A percentile compares a stretch with the other conserved stretches of the same genome.
These are phyloP conservation scores for Brassicogethes aeneus DNA, from an alignment of 2,888 invertebrate species.

Conservation along the genomic window DNA sequence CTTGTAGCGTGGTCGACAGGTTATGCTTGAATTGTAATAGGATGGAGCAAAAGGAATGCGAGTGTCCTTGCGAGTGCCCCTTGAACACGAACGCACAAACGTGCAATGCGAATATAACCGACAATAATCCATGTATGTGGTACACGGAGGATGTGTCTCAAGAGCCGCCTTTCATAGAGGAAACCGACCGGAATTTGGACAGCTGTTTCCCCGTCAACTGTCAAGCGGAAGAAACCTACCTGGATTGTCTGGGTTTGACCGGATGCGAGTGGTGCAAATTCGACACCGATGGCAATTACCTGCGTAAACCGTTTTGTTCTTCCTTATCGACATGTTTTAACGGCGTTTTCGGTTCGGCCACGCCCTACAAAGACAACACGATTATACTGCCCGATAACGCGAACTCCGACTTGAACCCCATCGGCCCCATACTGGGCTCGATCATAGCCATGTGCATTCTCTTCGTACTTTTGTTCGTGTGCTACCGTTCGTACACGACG, in stretches of 20 bases:
- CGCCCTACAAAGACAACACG: slow-evolving; percentile 67
- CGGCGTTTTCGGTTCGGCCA: slow-evolving; percentile 72
- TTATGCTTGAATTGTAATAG: slow-evolving; percentile 86
- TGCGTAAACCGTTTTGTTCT: slow-evolving; percentile 69
- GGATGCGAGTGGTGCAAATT: slow-evolving; percentile 90
- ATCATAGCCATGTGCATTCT: slow-evolving; percentile 74
- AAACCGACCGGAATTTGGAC: slow-evolving; percentile 35
- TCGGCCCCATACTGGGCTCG: slow-evolving; percentile 81
- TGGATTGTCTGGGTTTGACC: slow-evolving; percentile 59
- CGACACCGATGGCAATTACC: slow-evolving; percentile 64
- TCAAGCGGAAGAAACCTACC: slow-evolving; percentile 53
- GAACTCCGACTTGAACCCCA: slow-evolving; percentile 56
- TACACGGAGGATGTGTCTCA: slow-evolving; percentile 21
- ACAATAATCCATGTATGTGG: slow-evolving; percentile 32
- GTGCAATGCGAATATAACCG: slow-evolving; percentile 24
- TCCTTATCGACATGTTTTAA: slow-evolving; percentile 76
- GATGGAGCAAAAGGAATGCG: slow-evolving; percentile 91
- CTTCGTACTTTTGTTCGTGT: slow-evolving; percentile 75
- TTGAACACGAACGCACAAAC: slow-evolving; percentile 31
- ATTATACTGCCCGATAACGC: slow-evolving; percentile 26
- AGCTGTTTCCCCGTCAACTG: slow-evolving; percentile 62
- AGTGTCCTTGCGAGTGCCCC: slow-evolving; percentile 89
- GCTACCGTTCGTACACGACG: slow-evolving; percentile 62
- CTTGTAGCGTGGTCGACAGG: slow-evolving; percentile 83
- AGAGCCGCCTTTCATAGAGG: slow-evolving; percentile 19